These are phyloP conservation scores for Sula dactylatra DNA, from an alignment of 2,113 vertebrate genomes.

Conservation along the genomic window DNA sequence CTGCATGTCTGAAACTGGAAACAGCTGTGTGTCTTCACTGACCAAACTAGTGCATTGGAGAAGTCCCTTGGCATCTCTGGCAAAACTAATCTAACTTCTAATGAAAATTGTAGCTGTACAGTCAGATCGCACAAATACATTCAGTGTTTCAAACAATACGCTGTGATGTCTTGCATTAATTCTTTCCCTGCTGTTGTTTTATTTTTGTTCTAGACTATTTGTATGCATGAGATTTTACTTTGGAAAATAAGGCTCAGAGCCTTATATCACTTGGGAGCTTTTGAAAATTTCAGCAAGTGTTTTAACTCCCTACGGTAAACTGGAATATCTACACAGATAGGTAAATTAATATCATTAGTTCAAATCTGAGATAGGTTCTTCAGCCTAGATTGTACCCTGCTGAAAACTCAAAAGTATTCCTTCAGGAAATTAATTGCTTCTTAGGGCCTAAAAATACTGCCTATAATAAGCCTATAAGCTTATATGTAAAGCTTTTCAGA, in stretches of 20 bases:
- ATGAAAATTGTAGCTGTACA: background rate
- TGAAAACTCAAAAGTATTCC: background rate
- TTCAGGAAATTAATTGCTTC: background rate
- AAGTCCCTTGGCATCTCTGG: background rate
- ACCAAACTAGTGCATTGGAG: background rate
- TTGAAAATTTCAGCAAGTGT: background rate
- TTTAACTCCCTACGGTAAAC: background rate
- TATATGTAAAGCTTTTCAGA: background rate
- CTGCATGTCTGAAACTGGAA: background rate
- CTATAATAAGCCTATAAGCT: background rate
- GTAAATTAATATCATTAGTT: background rate
- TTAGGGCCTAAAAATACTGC: background rate
- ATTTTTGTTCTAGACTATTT: background rate
- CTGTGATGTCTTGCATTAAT: background rate
- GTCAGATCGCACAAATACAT: background rate
- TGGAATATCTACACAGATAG: background rate
- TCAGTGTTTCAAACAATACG: background rate
- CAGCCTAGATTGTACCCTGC: background rate
- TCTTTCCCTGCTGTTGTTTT: background rate
- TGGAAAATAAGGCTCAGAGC: background rate
- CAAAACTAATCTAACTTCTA: background rate
- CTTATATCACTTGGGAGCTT: background rate
- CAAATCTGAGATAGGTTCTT: background rate
- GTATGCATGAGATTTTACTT: background rate
- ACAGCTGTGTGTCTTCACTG: background rate